Conservation (phyloP, 2,888 invertebrate species). For the Drosophila anceps region DNA sequence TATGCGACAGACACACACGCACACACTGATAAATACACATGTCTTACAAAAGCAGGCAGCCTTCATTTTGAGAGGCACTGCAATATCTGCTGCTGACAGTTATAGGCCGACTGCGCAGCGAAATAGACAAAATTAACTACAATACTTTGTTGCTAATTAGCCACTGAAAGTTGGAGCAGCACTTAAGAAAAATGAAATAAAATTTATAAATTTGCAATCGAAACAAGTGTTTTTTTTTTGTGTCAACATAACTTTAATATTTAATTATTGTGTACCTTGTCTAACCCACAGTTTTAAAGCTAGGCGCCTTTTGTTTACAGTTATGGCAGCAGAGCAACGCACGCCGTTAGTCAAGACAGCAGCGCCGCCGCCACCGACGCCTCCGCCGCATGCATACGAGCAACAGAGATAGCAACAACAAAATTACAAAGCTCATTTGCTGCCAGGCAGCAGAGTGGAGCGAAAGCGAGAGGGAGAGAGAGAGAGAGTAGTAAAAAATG, state of each 20-base stretch:
- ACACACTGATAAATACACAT: background rate
- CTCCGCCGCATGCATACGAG: background rate
- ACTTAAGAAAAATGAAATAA: background rate
- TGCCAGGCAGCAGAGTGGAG: background rate
- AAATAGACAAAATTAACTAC: too few relatives aligned
- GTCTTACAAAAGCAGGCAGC: background rate
- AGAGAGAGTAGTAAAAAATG: constrained; percentile 18
- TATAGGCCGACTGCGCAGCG: background rate
- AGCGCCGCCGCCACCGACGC: background rate
- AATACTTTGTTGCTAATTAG: too few relatives aligned
- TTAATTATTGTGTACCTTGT: background rate
- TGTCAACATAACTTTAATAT: constrained; percentile 5
- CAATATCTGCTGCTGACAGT: background rate
- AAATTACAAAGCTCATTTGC: background rate
- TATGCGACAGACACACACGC: background rate
- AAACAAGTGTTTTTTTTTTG: background rate
- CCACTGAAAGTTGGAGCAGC: too few relatives aligned
- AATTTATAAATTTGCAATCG: background rate
- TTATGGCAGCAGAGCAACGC: background rate
- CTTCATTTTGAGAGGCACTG: constrained; percentile 11
- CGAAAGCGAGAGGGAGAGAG: background rate
- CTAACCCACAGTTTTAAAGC: constrained; percentile 9
- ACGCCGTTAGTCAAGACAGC: background rate
- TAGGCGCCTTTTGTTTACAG: background rate
- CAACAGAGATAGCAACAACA: constrained; percentile 8